Evolutionary conservation across 1,140 invertebrate species (phyloP), one percentile per base, ranked within the genome.

Genomic region (Pristionchus pacificus): DNA sequence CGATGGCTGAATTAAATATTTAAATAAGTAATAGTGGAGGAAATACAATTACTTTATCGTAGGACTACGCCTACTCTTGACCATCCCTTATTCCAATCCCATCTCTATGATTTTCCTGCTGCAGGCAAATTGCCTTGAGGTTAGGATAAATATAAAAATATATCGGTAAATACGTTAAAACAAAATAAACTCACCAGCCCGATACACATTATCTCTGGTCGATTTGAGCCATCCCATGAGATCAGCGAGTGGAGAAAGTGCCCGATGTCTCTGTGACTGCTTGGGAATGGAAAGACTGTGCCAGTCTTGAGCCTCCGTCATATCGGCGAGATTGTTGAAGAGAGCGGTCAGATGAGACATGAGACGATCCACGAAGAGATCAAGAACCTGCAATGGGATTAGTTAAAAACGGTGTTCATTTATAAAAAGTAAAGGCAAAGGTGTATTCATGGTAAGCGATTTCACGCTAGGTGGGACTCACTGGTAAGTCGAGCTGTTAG

Each of bases 141-240:
- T n/a, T n/a, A n/a, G n/a, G n/a, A n/a, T n/a, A n/a, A n/a, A n/a
- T n/a, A n/a, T n/a, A n/a, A n/a, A n/a, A n/a, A n/a, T n/a, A n/a
- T n/a, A n/a, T n/a, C n/a, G n/a, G n/a, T n/a, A n/a, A n/a, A n/a
- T n/a, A n/a, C n/a, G n/a, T n/a, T n/a, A n/a, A n/a, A n/a, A n/a
- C n/a, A n/a, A n/a, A n/a, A n/a, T n/a, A n/a, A n/a, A 49, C 38
- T 10, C 6, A 49, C 38, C 38, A 10, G 38, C 38, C 19, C 19
- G 38, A 38, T 38, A 63, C 0, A 59, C 62, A 3, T 62, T 70
- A 1, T 28, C 49, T 10, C 71, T 73, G 28, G 68, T 73, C 1
- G 60, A 55, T 32, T 75, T 75, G 2, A 75, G 62, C 74, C 74
- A 75, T n/a, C 60, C 65, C 29, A 74, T 75, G 28, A 75, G 59